Percentiles rank a stretch among this genome's conserved stretches.
Evolutionary conservation across 2,888 invertebrate genomes (phyloP).

Genomic region (Eutolmus rufibarbis): DNA sequence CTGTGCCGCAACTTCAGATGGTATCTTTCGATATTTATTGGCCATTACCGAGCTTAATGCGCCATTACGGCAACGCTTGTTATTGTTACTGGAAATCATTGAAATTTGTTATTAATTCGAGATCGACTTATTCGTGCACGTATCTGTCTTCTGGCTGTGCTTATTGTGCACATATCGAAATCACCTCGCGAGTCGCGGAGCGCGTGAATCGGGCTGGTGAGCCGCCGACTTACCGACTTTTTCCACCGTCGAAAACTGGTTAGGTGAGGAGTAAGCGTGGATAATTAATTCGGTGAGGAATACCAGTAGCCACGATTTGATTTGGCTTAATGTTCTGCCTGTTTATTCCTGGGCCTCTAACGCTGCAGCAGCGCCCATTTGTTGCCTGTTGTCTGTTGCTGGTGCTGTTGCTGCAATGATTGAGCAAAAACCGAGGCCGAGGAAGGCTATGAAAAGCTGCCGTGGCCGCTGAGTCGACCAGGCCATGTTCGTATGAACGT

Average conservation of each 20-base stretch:
- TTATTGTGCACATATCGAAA: neutral
- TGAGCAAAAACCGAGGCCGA: neutral
- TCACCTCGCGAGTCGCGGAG: neutral
- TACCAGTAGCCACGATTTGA: conserved; percentile 52
- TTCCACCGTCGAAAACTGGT: neutral
- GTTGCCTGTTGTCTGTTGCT: neutral
- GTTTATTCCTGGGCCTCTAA: neutral
- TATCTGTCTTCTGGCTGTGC: neutral
- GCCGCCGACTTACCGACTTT: neutral
- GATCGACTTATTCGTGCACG: neutral
- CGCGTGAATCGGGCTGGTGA: neutral
- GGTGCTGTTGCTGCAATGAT: neutral
- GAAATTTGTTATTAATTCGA: conserved; percentile 30
- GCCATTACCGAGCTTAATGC: conserved; percentile 19
- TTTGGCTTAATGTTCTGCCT: conserved; percentile 50
- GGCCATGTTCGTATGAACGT: conserved; percentile 20
- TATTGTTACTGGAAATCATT: conserved; percentile 28
- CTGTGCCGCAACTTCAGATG: conserved; percentile 16
- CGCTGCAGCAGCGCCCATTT: neutral
- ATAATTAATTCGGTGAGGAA: conserved; percentile 51
- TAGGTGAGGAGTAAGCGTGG: conserved; percentile 32
- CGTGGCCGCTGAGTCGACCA: neutral
- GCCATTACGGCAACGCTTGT: conserved; percentile 7
- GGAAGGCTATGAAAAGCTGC: conserved; percentile 6
- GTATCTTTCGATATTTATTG: conserved; percentile 32